These are phyloP conservation scores for Hololepta plana DNA, from an alignment of 2,888 invertebrate species.

Conservation along the genomic window DNA sequence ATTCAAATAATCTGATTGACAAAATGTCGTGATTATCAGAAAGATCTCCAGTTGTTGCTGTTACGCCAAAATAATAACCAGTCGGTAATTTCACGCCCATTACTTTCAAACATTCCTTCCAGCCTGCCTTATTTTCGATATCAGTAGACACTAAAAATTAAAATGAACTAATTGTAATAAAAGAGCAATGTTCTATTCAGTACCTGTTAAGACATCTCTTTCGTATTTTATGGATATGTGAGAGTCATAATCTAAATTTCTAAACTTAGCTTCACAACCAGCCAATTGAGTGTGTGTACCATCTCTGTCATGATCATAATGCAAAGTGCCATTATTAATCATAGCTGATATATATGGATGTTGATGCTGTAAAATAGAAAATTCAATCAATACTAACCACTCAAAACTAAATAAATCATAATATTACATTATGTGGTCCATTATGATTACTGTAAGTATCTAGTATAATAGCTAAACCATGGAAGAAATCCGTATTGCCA, in stretches of 20 bases:
- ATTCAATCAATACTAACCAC: constrained; percentile 4
- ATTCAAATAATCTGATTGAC: constrained; percentile 79
- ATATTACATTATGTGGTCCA: constrained; percentile 84
- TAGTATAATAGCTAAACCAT: constrained; percentile 77
- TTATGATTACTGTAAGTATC: constrained; percentile 99
- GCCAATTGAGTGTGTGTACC: constrained; percentile 95
- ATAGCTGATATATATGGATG: constrained; percentile 98
- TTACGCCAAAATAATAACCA: constrained; percentile 85
- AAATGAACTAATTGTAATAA: constrained; percentile 1
- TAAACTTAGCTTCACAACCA: constrained; percentile 91
- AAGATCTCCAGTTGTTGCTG: constrained; percentile 93
- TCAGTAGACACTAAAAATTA: constrained; percentile 63
- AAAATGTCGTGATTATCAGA: constrained; percentile 93
- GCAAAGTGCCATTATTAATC: constrained; percentile 89
- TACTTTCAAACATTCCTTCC: constrained; percentile 87
- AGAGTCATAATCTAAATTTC: constrained; percentile 81
- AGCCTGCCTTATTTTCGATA: constrained; percentile 76
- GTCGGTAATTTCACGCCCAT: constrained; percentile 83
- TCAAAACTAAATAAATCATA: constrained; percentile 2
- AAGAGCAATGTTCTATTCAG: constrained; percentile 9
- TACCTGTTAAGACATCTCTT: constrained; percentile 72
- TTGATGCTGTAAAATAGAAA: constrained; percentile 51
- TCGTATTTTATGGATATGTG: constrained; percentile 82
- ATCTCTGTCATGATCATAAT: constrained; percentile 96
- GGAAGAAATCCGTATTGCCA: constrained; percentile 84